These are phyloP conservation scores for Pogoniulus pusillus DNA, from an alignment of 2,797 vertebrate species.

Conservation along the genomic window DNA sequence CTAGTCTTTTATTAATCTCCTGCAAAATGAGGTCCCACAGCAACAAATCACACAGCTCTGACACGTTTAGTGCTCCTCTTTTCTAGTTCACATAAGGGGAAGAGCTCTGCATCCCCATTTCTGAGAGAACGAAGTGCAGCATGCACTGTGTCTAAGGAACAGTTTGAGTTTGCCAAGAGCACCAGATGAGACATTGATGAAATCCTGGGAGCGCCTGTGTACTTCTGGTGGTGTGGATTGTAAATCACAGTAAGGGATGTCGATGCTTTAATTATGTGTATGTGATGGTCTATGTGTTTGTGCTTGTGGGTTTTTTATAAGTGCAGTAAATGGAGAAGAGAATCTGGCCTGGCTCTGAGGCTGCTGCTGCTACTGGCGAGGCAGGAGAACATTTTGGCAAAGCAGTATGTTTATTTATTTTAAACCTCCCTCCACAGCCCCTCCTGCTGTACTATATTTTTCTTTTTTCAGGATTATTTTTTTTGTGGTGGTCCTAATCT, in stretches of 20 bases:
- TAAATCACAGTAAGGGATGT: conserved; percentile 65
- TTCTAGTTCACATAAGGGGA: conserved; percentile 47
- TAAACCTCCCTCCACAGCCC: conserved; percentile 18
- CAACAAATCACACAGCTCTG: conserved; percentile 50
- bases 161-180: conserved; percentile 64
- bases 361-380: conserved; percentile 56
- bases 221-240: conserved; percentile 48
- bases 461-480: conserved; percentile 17
- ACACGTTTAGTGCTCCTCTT: conserved; percentile 47
- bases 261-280: conserved; percentile 69
- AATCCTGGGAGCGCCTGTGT: conserved; percentile 61
- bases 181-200: conserved; percentile 60
- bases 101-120: conserved; percentile 45
- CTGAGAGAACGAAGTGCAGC: conserved; percentile 45
- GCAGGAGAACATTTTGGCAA: conserved; percentile 58
- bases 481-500: conserved; percentile 58
- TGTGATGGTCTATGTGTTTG: conserved; percentile 62
- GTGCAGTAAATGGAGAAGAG: conserved; percentile 35
- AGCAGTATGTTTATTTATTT: conserved; percentile 49
- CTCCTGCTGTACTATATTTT: conserved; percentile 44
- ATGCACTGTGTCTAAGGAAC: conserved; percentile 47
- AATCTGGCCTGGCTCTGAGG: conserved; percentile 51
- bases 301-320: conserved; percentile 66
- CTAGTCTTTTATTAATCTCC: conserved; percentile 64
- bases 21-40: conserved; percentile 40